Base-by-base conservation (phyloP, 2,113 vertebrate species). In the Chaetodon trifascialis region DNA sequence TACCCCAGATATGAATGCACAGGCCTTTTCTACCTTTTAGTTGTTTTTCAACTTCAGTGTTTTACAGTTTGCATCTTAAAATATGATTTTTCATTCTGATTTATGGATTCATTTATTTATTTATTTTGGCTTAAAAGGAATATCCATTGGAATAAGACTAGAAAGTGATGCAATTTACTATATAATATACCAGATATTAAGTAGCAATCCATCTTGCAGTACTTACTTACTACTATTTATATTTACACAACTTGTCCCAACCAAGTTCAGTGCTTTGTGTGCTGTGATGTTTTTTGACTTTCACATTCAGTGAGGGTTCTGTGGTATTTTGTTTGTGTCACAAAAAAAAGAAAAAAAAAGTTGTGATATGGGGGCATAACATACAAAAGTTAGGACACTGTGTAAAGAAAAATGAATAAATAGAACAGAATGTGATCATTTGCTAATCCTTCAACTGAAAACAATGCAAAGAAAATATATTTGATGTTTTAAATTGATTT, bases 261-360 rank as follows among this genome's bases (percentile, higher is more conserved):
- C 19, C 34, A 54, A 10, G 14, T 10, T 42, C 5, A 56, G 15
- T 19, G 21, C 38, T 44, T 9, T 34, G 1, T 19, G 21, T 40
- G 8, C 12, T 55, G 51, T 55, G 51, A 16, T 56, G 49, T 34
- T 30, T 76, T 0, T 17, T 56, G 8, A 65, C n/a, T 14, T 15
- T 58, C 11, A 47, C 38, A 47, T 73, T 66, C 6, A 80, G 10
- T 1, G 2, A 11, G 11, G 40, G 16, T 42, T 73, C 51, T 73
- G n/a, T 75, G 79, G 19, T 12, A 19, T 68, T 59, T 42, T 73
- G 16, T 67, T 17, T 60, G 60, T 19, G 19, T 73, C 51, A 73
- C 52, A 80, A 10, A 40, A 19, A 4, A 12, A 30, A 30, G 3
- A 30, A 3, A 42, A 52, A 40, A 52, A 2, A 62, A 54, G 3